A percentile compares a stretch with the other conserved stretches of the same genome.
Evolutionary conservation across 2,113 vertebrate genomes (phyloP).

Genomic region (Gopherus flavomarginatus): DNA sequence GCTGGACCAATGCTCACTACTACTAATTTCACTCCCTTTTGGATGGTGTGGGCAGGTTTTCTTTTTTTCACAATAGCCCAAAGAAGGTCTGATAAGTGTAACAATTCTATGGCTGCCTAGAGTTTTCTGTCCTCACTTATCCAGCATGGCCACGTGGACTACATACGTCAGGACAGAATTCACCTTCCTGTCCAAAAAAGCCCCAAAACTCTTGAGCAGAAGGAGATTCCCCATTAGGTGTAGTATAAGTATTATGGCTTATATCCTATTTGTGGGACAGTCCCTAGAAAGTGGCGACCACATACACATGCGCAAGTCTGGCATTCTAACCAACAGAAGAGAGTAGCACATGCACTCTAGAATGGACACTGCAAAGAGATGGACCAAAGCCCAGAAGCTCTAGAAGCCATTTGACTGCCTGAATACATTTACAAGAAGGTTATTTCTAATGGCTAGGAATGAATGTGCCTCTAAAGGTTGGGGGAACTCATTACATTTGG

Average conservation of each 20-base stretch:
- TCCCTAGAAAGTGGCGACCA: not conserved
- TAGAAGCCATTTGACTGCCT: not conserved
- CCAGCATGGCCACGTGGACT: not conserved
- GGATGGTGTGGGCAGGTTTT: not conserved
- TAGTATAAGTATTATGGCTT: not conserved
- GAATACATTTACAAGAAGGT: not conserved
- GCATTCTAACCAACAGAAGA: not conserved
- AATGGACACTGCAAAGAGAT: not conserved
- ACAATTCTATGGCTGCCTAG: not conserved
- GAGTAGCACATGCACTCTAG: no score
- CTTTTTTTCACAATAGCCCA: not conserved
- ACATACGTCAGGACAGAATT: not conserved
- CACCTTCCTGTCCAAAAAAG: not conserved
- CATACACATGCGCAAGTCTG: not conserved
- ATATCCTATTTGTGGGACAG: not conserved
- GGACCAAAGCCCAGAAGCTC: not conserved
- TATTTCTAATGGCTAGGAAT: not conserved
- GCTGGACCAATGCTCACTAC: not conserved
- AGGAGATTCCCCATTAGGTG: not conserved
- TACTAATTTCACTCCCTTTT: not conserved
- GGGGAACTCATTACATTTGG: not conserved
- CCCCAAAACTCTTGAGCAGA: not conserved
- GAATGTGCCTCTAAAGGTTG: not conserved
- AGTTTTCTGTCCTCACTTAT: not conserved
- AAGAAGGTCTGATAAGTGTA: not conserved